These are phyloP conservation scores for Phalacrocorax aristotelis DNA, from an alignment of 2,113 vertebrate species.

Conservation along the genomic window DNA sequence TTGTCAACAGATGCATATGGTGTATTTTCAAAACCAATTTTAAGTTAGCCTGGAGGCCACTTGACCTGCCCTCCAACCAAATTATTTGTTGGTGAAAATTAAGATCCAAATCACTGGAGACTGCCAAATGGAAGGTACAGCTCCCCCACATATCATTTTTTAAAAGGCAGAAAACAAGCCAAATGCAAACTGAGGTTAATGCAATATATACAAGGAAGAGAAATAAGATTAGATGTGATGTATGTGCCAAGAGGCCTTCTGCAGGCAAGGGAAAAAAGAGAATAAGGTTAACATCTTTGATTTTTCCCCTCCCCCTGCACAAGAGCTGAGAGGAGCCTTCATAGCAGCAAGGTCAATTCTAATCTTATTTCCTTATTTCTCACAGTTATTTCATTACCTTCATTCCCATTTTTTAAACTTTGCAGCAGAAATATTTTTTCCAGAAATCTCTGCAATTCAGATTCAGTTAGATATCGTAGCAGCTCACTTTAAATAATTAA, in stretches of 20 bases:
- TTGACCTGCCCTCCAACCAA: conserved; percentile 11
- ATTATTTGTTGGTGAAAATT: conserved; percentile 26
- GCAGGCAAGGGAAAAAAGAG: conserved; percentile 50
- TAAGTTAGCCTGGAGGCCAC: background rate
- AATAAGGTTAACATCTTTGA: conserved; percentile 70
- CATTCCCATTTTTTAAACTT: conserved; percentile 17
- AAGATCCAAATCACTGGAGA: background rate
- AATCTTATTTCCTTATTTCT: conserved; percentile 60
- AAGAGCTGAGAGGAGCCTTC: conserved; percentile 31
- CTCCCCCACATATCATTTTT: background rate
- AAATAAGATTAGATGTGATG: conserved; percentile 70
- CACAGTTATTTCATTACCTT: conserved; percentile 42
- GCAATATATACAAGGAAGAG: conserved; percentile 57
- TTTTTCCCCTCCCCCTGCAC: conserved; percentile 6
- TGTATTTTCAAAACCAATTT: background rate
- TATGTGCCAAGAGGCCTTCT: conserved; percentile 67
- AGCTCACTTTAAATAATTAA: conserved; percentile 7
- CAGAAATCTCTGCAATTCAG: background rate
- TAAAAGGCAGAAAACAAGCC: conserved; percentile 50
- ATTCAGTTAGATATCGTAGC: background rate
- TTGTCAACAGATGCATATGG: background rate
- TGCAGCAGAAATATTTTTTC: background rate
- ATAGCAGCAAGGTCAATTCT: conserved; percentile 67
- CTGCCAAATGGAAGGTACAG: background rate
- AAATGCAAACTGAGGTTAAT: conserved; percentile 66